Percentiles rank a stretch among this genome's conserved stretches.
phyloP scores from a whole-genome alignment of 1,140 invertebrate genomes.

The Colletes latitarsis region DNA sequence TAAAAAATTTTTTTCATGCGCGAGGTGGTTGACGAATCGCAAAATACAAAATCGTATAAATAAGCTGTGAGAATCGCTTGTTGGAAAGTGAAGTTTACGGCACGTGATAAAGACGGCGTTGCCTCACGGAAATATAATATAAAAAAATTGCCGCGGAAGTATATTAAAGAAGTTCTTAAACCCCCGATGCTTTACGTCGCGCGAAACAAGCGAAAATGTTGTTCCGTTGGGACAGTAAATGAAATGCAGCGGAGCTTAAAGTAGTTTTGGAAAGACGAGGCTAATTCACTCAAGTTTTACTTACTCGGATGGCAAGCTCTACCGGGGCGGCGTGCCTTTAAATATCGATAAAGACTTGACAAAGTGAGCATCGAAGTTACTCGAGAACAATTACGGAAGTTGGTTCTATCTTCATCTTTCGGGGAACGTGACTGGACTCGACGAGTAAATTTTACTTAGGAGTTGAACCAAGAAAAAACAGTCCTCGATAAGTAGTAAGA shows the following conservation, averaged over 20 bases:
- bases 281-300: constrained; percentile 57
- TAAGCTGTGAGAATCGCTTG: neutral
- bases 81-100: neutral
- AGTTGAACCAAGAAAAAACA: neutral
- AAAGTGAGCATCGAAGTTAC: constrained; percentile 52
- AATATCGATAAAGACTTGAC: constrained; percentile 54
- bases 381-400: constrained; percentile 34
- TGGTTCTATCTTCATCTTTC: constrained; percentile 34
- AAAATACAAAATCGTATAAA: neutral
- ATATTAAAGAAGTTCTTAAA: constrained; percentile 20
- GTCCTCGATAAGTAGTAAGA: neutral
- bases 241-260: constrained; percentile 48
- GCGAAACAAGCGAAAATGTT: neutral
- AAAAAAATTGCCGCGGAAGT: neutral
- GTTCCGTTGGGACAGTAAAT: constrained; percentile 13
- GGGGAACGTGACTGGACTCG: constrained; percentile 1
- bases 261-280: constrained; percentile 38
- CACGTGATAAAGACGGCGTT: neutral
- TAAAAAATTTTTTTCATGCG: neutral
- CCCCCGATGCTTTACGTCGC: neutral
- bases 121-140: neutral
- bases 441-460: constrained; percentile 3
- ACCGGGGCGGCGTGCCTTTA: constrained; percentile 25
- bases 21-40: neutral
- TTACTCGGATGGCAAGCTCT: constrained; percentile 37